These are phyloP conservation scores for Porites divaricata DNA, from an alignment of 92 coral and sea anemone species.

Conservation along the genomic window DNA sequence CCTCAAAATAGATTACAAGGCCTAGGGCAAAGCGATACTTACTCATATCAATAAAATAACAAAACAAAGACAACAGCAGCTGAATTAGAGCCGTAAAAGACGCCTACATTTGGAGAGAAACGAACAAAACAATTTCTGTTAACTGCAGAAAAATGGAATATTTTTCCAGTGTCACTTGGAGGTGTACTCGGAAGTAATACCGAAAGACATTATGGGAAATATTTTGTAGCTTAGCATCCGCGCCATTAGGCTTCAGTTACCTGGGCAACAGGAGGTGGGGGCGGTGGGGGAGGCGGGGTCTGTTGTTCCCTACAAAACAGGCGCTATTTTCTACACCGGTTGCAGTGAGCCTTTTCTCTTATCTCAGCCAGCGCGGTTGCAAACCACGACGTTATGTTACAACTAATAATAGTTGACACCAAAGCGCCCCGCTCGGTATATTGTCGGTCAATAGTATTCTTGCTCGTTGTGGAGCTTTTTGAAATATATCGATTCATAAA, in stretches of 20 bases:
- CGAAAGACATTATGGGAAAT: conserved; percentile 27
- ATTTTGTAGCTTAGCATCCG: conserved; percentile 29
- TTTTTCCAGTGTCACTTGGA: conserved; percentile 21
- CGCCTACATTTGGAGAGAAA: conserved; percentile 33
- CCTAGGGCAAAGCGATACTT: conserved; percentile 17
- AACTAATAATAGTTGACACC: no score
- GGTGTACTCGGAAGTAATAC: conserved; percentile 6
- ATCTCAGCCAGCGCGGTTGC: no score
- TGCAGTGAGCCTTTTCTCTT: no score
- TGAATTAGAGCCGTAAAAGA: not conserved
- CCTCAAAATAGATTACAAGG: not conserved
- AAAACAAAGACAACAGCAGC: not conserved
- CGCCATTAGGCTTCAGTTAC: conserved; percentile 17
- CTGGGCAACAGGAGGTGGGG: conserved; percentile 6
- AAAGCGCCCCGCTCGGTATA: no score
- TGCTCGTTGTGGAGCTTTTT: no score
- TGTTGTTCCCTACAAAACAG: no score
- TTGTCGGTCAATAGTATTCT: no score
- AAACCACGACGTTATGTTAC: no score
- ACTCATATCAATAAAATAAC: conserved; percentile 29
- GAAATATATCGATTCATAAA: no score
- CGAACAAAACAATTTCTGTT: not conserved
- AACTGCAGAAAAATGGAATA: not conserved
- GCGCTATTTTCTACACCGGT: no score
- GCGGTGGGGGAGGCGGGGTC: no score